Evolutionary conservation across 2,797 vertebrate species (phyloP).

Genomic region (Cossypha dichroa): DNA sequence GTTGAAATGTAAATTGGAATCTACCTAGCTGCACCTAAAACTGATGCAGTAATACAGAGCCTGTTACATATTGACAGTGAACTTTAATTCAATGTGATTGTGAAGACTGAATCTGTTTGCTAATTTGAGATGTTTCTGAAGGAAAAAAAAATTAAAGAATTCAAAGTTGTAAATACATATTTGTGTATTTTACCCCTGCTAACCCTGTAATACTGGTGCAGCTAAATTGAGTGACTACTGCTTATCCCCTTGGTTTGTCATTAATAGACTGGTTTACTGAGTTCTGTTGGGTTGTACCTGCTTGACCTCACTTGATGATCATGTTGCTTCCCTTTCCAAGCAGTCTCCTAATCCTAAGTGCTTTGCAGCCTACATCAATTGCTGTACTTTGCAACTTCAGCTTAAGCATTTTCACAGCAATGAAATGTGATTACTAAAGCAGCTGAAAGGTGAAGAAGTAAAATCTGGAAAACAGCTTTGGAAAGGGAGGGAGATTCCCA

Average conservation of each 20-base stretch:
- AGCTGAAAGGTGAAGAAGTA: neutral
- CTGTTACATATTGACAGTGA: neutral
- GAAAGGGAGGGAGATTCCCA: neutral
- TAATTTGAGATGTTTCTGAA: neutral
- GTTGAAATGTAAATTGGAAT: neutral
- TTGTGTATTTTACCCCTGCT: neutral
- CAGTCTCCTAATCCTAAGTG: neutral
- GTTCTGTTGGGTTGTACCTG: neutral
- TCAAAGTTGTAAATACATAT: neutral
- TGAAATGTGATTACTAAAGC: neutral
- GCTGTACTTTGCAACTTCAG: constrained; percentile 19
- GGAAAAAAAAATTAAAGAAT: neutral
- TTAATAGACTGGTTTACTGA: neutral
- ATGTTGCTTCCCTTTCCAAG: neutral
- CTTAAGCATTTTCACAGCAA: neutral
- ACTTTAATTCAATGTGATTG: neutral
- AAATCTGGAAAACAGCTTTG: neutral
- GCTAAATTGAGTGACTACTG: neutral
- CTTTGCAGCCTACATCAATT: neutral
- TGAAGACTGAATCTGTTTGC: neutral
- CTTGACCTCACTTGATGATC: neutral
- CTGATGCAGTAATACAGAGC: neutral
- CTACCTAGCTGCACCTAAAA: neutral
- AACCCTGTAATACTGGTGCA: neutral
- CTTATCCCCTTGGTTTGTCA: neutral